Evolutionary conservation across 2,113 vertebrate genomes (phyloP).

Genomic region (Nyctereutes procyonoides): DNA sequence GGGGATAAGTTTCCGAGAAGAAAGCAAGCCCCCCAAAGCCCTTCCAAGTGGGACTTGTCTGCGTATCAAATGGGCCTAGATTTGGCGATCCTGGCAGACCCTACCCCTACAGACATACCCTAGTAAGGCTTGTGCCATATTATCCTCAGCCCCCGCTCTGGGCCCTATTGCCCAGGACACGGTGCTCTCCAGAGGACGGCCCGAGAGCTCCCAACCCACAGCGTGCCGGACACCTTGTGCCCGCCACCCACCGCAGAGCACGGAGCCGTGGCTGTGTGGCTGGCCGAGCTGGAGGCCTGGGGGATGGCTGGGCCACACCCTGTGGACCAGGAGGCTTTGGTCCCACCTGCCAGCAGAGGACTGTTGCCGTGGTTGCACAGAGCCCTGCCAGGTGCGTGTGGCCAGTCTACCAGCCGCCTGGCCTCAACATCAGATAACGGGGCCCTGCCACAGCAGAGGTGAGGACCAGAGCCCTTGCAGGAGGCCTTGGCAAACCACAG

Average conservation of each 20-base stretch:
- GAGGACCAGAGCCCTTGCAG: neutral
- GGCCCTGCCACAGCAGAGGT: neutral
- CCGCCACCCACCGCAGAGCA: neutral
- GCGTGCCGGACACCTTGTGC: neutral
- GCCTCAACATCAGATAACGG: conserved; percentile 53
- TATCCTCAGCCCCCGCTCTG: neutral
- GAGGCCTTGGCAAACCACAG: conserved; percentile 70
- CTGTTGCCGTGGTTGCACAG: conserved; percentile 15
- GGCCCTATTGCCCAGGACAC: neutral
- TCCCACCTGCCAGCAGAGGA: neutral
- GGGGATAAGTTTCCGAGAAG: neutral
- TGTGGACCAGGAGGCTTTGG: neutral
- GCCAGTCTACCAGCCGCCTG: neutral
- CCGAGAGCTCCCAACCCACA: neutral
- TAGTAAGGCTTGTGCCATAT: neutral
- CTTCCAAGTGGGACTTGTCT: neutral
- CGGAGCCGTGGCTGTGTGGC: neutral
- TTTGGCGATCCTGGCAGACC: neutral
- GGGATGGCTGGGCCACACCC: neutral
- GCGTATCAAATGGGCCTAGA: neutral
- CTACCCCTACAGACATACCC: neutral
- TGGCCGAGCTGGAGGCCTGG: neutral
- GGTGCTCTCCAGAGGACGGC: neutral
- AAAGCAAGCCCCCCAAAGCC: neutral
- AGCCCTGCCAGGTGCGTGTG: neutral